Base-by-base conservation (phyloP, 2,888 invertebrate genomes). In the Melanargia galathea region DNA sequence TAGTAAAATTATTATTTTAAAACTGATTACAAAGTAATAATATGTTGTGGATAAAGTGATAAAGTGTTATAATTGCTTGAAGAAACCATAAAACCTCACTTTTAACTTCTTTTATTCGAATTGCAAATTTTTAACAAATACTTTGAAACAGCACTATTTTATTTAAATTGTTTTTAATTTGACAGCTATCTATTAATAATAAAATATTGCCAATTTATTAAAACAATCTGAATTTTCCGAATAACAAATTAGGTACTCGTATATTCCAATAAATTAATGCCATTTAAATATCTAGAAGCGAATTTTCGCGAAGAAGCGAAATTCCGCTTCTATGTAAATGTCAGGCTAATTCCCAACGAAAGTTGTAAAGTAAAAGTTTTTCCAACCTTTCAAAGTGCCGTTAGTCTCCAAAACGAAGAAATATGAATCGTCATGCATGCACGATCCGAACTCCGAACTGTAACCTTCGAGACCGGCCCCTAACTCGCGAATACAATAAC, bases 401-500 rank as follows among this genome's bases (percentile, higher is more conserved):
- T 63, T 63, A 59, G 46, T 51, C 52, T 54, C 58, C 52, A 64
- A 68, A 65, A 58, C 61, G 62, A 67, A 59, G 60, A 68, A 65
- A 68, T 68, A 68, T 67, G 49, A 52, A 58, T 49, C 62, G 58
- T 66, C 65, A 70, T 69, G 69, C 66, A 65, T 60, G 70, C 70
- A 68, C 71, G 68, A 69, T 71, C 57, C 65, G 70, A 70, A 70
- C 71, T 70, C 70, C 72, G 74, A 74, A 73, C 75, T 75, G 71
- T 72, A 70, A 70, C 73, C 73, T 68, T 57, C 70, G 56, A 38
- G 58, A 22, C 60, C 52, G 40, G 45, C 46, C 48, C 66, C 18
- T 65, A 65, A 58, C 38, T 67, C 60, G 55, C 46, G 35, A 63
- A 63, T 55, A 69, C 64, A 64, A 60, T 68, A 58, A 67, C 26